phyloP scores from a whole-genome alignment of 1,140 invertebrate species.

The Zophobas atratus region DNA sequence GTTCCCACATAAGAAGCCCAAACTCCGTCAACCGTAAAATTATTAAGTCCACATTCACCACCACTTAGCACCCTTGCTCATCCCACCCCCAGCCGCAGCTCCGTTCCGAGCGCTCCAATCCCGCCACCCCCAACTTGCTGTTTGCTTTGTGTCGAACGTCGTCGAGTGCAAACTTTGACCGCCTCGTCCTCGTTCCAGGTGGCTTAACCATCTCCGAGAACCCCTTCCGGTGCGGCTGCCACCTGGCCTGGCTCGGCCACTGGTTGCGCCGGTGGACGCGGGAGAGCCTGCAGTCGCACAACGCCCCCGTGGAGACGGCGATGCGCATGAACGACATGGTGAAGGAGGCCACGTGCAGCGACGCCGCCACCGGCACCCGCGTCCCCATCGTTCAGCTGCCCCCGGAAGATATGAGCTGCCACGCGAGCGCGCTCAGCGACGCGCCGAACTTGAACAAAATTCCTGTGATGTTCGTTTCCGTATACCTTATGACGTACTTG shows the following conservation, averaged over 20 bases:
- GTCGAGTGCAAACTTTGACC: conserved; percentile 17
- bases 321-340: conserved; percentile 70
- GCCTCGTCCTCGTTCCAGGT: conserved; percentile 71
- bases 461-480: conserved; percentile 61
- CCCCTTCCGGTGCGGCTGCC: conserved; percentile 89
- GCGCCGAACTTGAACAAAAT: conserved; percentile 61
- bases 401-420: conserved; percentile 82
- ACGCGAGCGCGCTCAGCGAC: conserved; percentile 80
- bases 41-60: too few relatives aligned
- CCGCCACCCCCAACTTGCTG: conserved; percentile 9
- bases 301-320: conserved; percentile 72
- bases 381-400: conserved; percentile 80
- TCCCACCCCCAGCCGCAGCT: too few relatives aligned
- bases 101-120: not conserved
- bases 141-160: conserved; percentile 14
- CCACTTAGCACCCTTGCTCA: too few relatives aligned
- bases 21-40: too few relatives aligned
- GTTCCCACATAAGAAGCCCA: too few relatives aligned
- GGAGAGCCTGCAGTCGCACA: conserved; percentile 83
- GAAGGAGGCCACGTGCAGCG: conserved; percentile 76
- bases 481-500: conserved; percentile 48
- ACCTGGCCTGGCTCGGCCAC: conserved; percentile 89
- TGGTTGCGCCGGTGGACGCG: conserved; percentile 90
- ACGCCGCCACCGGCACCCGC: conserved; percentile 73
- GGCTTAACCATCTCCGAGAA: conserved; percentile 88